These are phyloP conservation scores for Aphyosemion australe DNA, from an alignment of 2,113 vertebrate genomes.

Conservation along the genomic window DNA sequence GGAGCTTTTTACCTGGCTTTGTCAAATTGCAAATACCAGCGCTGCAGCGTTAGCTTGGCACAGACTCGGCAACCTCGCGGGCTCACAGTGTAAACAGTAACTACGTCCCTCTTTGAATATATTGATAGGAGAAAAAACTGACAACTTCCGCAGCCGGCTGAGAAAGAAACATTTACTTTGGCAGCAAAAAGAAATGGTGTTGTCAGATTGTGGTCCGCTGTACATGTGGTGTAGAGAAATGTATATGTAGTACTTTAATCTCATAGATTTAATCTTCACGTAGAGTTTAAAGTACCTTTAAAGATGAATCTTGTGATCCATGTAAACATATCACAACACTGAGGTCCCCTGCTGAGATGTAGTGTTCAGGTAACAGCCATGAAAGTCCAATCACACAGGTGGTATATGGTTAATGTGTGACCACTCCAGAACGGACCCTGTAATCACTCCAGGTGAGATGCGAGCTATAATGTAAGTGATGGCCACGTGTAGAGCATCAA, in stretches of 20 bases:
- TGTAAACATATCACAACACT: neutral
- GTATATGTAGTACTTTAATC: neutral
- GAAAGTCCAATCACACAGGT: conserved; percentile 46
- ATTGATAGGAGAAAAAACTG: too few relatives aligned
- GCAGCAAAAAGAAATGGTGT: too few relatives aligned
- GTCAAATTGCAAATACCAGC: too few relatives aligned
- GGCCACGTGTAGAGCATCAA: conserved; percentile 54
- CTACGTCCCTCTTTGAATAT: too few relatives aligned
- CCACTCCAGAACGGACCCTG: conserved; percentile 45
- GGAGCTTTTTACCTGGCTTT: too few relatives aligned
- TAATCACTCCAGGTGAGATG: conserved; percentile 44
- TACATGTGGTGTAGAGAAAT: neutral
- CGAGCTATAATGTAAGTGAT: conserved; percentile 38
- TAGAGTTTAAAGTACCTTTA: neutral
- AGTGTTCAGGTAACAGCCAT: conserved; percentile 11
- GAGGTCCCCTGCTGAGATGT: neutral
- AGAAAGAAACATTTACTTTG: too few relatives aligned
- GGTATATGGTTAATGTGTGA: conserved; percentile 58
- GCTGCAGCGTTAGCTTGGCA: too few relatives aligned
- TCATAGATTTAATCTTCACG: neutral
- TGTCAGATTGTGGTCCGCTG: neutral
- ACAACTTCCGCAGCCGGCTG: too few relatives aligned
- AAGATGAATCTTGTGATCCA: too few relatives aligned
- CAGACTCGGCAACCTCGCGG: too few relatives aligned
- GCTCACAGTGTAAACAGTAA: too few relatives aligned